Base-by-base conservation (phyloP, 2,888 invertebrate species). In the Lithodes maja region DNA sequence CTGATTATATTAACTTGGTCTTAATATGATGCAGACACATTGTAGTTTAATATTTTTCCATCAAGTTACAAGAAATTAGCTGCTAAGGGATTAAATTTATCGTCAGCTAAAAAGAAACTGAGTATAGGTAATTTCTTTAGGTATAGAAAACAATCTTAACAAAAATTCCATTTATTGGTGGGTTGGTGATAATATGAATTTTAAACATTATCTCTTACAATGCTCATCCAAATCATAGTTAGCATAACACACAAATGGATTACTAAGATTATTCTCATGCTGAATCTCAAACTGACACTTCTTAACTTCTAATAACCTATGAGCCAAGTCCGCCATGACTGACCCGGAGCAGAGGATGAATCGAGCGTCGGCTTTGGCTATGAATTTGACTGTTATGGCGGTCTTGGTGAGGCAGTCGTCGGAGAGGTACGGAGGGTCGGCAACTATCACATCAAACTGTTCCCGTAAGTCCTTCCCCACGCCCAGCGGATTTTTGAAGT, bases 361-460 rank as follows among this genome's bases (percentile, higher is more conserved):
- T 93, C 96, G 89, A 33, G 85, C 90, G 33, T 87, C 96, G 9
- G 95, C 95, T 93, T 96, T 97, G 0, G 95, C 94, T 85, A 99
- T 93, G 92, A 95, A 95, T 92, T 96, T 96, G 1, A 98, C 95
- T 0, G 98, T 97, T 89, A 95, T 94, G 0, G 97, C 95, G 0
- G 96, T 96, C 94, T 98, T 98, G 0, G 95, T 95, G 81, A 99
- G 95, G 94, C 99, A 99, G 93, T 99, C 99, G 92, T 97, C 96
- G 0, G 98, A 97, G 1, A 99, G 94, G 94, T 99, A 99, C 0
- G 99, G 99, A 0, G 99, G 99, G 94, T 99, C 99, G 0, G 97
- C 97, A 85, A 99, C 95, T 0, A 99, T 96, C 52, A 99, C 93
- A 94, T 98, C 97, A 93, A 96, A 98, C 79, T 94, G 93, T 50